Base-by-base conservation (phyloP, 2,113 vertebrate genomes). In the Pachycephala philippinensis region DNA sequence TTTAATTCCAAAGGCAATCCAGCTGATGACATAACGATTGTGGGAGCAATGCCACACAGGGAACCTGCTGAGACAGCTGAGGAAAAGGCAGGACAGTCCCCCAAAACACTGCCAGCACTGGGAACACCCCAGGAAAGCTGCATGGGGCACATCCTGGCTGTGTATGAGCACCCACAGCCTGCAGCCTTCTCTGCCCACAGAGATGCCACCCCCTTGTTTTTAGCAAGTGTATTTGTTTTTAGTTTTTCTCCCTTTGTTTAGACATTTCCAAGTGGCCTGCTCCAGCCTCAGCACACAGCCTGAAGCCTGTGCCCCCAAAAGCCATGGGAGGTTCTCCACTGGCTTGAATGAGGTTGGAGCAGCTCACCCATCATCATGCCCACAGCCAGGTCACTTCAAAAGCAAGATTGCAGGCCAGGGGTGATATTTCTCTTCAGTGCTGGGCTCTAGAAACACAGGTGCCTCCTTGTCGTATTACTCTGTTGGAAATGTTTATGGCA, bases 131-230 rank as follows among this genome's bases (percentile, higher is more conserved):
- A 2, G 40, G 31, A 10, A 13, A 74, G 40, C 49, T 47, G 18
- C n/a, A 8, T 0, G 1, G 66, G 44, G 22, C 4, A 2, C 56
- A 33, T n/a, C 23, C 75, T 13, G 0, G 15, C 57, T 11, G 9
- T 3, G 53, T 3, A 1, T 5, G 23, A 18, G 39, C 28, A 35
- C 61, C 24, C 60, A 18, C 4, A 21, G 24, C 23, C 61, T 68
- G n/a, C 70, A 53, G 24, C 30, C 47, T 69, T 10, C 61, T 31
- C 53, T 75, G 39, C 21, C 35, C 47, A 61, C 13, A 10, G 30
- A 54, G 3, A 15, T 69, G 35, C 26, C 53, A 76, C 1, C 11
- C 13, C 22, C 2, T 8, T 11, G 5, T 12, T 83, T 60, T 83
- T 44, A 77, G 11, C 15, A 37, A 72, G 6, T 37, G 4, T 11